A percentile compares a stretch with the other conserved stretches of the same genome.
Evolutionary conservation across 1,140 invertebrate genomes (phyloP).

Genomic region (Saccostrea glomerata): DNA sequence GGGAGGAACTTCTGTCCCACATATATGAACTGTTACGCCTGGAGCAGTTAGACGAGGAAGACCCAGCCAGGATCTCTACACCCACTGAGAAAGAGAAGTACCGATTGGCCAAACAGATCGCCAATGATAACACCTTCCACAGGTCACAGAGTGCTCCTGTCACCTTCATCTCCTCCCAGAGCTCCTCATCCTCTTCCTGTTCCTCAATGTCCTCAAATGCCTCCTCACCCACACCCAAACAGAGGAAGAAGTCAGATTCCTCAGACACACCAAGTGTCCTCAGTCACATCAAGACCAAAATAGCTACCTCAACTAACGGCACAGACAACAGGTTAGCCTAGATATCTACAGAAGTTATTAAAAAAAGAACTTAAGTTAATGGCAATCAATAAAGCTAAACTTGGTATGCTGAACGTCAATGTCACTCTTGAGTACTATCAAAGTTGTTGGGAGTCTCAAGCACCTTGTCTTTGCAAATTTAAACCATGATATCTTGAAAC

Average conservation of each 20-base stretch:
- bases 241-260: constrained; percentile 33
- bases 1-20: constrained; percentile 49
- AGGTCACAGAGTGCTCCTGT: constrained; percentile 40
- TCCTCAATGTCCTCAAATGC: constrained; percentile 32
- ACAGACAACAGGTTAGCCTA: neutral
- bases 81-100: constrained; percentile 45
- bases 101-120: constrained; percentile 44
- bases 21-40: constrained; percentile 52
- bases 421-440: too few species aligned
- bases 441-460: too few species aligned
- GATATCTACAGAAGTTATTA: too few species aligned
- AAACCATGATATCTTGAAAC: too few species aligned
- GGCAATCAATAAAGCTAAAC: neutral
- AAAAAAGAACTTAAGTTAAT: neutral
- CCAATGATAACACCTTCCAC: constrained; percentile 39
- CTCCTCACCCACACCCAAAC: constrained; percentile 49
- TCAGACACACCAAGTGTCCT: constrained; percentile 11
- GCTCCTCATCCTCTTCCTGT: constrained; percentile 39
- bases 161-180: constrained; percentile 38
- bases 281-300: neutral
- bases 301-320: neutral
- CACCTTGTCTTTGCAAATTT: too few species aligned
- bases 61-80: constrained; percentile 1
- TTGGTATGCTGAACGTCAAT: neutral
- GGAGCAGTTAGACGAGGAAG: constrained; percentile 48